Evolutionary conservation across 2,797 vertebrate genomes (phyloP).

Genomic region (Fistularia commersonii): DNA sequence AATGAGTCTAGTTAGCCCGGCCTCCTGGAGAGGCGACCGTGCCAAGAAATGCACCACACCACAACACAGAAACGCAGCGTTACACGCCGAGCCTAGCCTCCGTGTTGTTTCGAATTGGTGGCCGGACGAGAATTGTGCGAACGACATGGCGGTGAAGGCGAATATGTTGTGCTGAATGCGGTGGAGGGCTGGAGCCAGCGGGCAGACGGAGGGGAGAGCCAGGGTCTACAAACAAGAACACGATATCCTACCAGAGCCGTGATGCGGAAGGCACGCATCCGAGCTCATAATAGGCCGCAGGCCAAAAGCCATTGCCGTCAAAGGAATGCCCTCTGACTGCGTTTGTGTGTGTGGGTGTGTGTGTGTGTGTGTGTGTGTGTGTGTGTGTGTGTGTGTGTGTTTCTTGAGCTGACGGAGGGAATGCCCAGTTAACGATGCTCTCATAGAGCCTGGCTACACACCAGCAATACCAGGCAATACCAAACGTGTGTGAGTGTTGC

Average conservation of each 20-base stretch:
- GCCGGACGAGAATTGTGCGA: too few species aligned
- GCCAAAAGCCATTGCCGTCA: conserved; percentile 42
- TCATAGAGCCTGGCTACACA: conserved; percentile 28
- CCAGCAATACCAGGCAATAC: not conserved
- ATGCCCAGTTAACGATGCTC: conserved; percentile 44
- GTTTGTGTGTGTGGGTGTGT: conserved; percentile 8
- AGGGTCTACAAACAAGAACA: conserved; percentile 34
- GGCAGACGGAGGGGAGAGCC: conserved; percentile 22
- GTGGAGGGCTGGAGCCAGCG: conserved; percentile 11
- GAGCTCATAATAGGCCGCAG: conserved; percentile 41
- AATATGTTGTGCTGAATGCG: conserved; percentile 9
- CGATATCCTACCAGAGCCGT: conserved; percentile 31
- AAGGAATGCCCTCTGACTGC: conserved; percentile 56
- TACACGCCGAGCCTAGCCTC: too few species aligned
- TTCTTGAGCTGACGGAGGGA: conserved; percentile 57
- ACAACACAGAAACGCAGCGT: too few species aligned
- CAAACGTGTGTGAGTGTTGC: conserved; percentile 8
- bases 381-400: conserved; percentile 15
- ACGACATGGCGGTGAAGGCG: conserved; percentile 1
- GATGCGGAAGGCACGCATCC: conserved; percentile 35
- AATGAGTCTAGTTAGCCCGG: too few species aligned
- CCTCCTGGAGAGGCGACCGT: too few species aligned
- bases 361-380: conserved; percentile 17
- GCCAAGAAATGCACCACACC: too few species aligned
- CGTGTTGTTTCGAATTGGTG: too few species aligned